Percentiles rank a stretch among this genome's conserved stretches.
phyloP scores from a whole-genome alignment of 2,888 invertebrate genomes.

The Acrocera orbiculus region DNA sequence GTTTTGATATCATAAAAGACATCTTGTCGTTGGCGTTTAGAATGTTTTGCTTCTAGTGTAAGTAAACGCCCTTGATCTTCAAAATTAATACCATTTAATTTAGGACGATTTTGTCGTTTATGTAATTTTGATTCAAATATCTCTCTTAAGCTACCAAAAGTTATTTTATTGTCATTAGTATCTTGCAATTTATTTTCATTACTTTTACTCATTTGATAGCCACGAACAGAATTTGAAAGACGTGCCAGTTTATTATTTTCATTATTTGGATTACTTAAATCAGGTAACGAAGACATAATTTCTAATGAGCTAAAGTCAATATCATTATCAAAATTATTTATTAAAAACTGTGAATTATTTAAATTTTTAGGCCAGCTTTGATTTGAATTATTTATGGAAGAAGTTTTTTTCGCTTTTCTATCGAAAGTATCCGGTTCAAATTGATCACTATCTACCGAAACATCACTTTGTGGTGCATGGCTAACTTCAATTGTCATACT shows the following conservation, averaged over 20 bases:
- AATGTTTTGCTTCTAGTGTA: conserved; percentile 55
- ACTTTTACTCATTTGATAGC: conserved; percentile 22
- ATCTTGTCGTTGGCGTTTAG: conserved; percentile 44
- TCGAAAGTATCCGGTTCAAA: conserved; percentile 78
- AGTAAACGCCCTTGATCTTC: conserved; percentile 41
- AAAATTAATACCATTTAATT: conserved; percentile 17
- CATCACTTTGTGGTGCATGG: conserved; percentile 60
- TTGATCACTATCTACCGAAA: conserved; percentile 45
- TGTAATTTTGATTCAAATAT: conserved; percentile 50
- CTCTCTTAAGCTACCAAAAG: conserved; percentile 52
- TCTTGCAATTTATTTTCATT: conserved; percentile 1
- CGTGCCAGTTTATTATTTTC: conserved; percentile 38
- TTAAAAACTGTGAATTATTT: conserved; percentile 30
- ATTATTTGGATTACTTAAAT: conserved; percentile 17
- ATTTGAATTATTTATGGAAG: conserved; percentile 27
- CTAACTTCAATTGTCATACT: conserved; percentile 70
- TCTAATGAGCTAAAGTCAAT: conserved; percentile 15
- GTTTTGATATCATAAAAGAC: conserved; percentile 16
- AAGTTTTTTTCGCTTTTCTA: conserved; percentile 48
- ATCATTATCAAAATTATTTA: conserved; percentile 20
- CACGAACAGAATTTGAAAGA: conserved; percentile 54
- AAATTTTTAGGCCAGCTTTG: conserved; percentile 39
- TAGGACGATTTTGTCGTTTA: conserved; percentile 29
- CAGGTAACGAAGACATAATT: conserved; percentile 20
- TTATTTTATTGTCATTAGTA: conserved; percentile 10